Base-by-base conservation (phyloP, 2,113 vertebrate genomes). In the Callocephalon fimbriatum region DNA sequence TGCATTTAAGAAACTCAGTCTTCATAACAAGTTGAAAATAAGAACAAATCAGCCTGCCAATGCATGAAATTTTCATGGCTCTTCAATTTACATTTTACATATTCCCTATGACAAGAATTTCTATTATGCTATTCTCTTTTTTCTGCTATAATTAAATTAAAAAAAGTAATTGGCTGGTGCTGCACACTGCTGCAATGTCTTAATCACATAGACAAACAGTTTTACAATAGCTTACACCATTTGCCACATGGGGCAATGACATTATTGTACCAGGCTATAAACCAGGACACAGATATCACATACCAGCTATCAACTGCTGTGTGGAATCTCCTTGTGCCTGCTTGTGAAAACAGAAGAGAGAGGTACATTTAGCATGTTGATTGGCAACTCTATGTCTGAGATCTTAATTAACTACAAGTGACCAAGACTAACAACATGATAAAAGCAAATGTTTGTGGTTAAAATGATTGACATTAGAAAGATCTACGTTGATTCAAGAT, bases 131-230 rank as follows among this genome's bases (percentile, higher is more conserved):
- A 98, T 98, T 98, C 98, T 98, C 98, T 98, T 97, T 98, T 98
- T 98, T 97, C 98, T 98, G 94, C 93, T 97, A 98, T 98, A 98
- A 98, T 98, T 98, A 98, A 98, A 98, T 98, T 98, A 97, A 98
- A 98, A 98, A 98, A 98, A 98, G 98, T 98, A 98, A 98, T 98
- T 98, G 98, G 98, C 98, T 98, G 98, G 97, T 98, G 98, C 98
- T 98, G 98, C 98, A 97, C 97, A 98, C 97, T 97, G 98, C 98
- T 98, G 97, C 98, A 98, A 98, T 97, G 98, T 98, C 98, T 98
- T 98, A 98, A 98, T 98, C 98, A 98, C 98, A 98, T 98, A 98
- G 98, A 98, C 98, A 98, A 98, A 98, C 98, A 98, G 98, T 98
- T 98, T 98, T 98, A 98, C 98, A 98, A 98, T 98, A 98, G 98